Percentiles rank a stretch among this genome's conserved stretches.
These are phyloP conservation scores for Pseudomyrmex flavicornis DNA, from an alignment of 1,140 invertebrate species.

Conservation along the genomic window DNA sequence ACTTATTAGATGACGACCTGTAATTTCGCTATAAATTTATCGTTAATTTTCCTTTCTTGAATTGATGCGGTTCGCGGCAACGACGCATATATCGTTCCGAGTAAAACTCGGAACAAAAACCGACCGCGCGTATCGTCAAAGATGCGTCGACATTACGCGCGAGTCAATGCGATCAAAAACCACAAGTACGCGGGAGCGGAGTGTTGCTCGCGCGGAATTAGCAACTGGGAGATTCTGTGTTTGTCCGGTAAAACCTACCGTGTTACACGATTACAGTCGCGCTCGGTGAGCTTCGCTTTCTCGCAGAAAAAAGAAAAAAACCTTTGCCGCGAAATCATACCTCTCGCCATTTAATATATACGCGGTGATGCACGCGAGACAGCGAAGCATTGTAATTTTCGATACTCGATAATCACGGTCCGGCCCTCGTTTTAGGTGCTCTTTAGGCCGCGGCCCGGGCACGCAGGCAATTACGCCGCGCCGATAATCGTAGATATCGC, in stretches of 20 bases:
- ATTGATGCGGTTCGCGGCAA: neutral
- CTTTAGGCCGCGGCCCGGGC: constrained; percentile 42
- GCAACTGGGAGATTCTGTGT: neutral
- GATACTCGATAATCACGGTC: constrained; percentile 68
- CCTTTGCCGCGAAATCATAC: constrained; percentile 34
- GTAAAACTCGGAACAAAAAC: neutral
- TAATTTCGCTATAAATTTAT: neutral
- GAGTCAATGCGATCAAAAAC: constrained; percentile 10
- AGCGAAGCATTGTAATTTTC: constrained; percentile 67
- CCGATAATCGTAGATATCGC: constrained; percentile 54
- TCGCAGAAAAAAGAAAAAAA: constrained; percentile 4
- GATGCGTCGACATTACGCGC: neutral
- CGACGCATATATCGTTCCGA: neutral
- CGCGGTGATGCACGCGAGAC: constrained; percentile 34
- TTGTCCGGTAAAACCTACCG: constrained; percentile 22
- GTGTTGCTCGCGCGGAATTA: constrained; percentile 40
- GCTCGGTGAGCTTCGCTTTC: constrained; percentile 37
- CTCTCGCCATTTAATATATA: constrained; percentile 56
- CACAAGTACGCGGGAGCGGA: neutral
- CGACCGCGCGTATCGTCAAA: neutral
- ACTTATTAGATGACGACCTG: neutral
- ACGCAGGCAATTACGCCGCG: constrained; percentile 68
- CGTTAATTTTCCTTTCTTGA: constrained; percentile 4
- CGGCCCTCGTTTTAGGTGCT: constrained; percentile 66
- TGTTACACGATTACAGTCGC: constrained; percentile 15